Base-by-base conservation (phyloP, 1,140 invertebrate species). In the Neoseiulus cucumeris region DNA sequence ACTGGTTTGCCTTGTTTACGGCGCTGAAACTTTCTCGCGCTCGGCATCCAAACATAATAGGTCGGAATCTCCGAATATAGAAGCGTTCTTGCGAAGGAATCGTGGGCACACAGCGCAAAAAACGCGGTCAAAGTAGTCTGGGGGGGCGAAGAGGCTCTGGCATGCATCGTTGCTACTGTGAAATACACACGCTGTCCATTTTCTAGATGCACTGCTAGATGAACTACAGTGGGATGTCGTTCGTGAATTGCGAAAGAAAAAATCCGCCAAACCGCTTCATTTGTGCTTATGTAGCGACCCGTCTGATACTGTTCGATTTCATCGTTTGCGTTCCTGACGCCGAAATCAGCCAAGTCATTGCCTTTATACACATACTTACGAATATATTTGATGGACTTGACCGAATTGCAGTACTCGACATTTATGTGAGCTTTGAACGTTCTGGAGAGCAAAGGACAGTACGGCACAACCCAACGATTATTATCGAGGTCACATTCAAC, bases 311-410 rank as follows among this genome's bases (percentile, higher is more conserved):
- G 67, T 18, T 14, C 29, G 22, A 69, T 33, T 69, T 66, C 68
- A 68, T 69, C 42, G 64, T 64, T 69, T 9, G 33, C 9, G 33
- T 39, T 39, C 33, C 33, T 39, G 4, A 39, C 33, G 4, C 9
- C 41, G 72, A 73, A 66, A 70, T 70, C 64, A 39, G 69, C 67
- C 51, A 47, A 64, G 59, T 71, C 68, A 64, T 30, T 65, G 0
- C 71, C 66, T 69, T 72, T 72, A 29, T 68, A 70, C 64, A 71
- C 42, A 41, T 71, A 72, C 65, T 72, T 71, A 45, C 66, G 69
- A 42, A 71, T 42, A 68, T 80, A 80, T 71, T 79, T 78, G 25
- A 80, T 77, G 39, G 73, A 74, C 70, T 78, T 80, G 44, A 80
- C 74, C 14, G 77, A 77, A 71, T 74, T 74, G 70, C 76, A 80